A percentile compares a stretch with the other conserved stretches of the same genome.
phyloP scores from a whole-genome alignment of 2,797 vertebrate genomes.

The Atherinosoma microstoma region DNA sequence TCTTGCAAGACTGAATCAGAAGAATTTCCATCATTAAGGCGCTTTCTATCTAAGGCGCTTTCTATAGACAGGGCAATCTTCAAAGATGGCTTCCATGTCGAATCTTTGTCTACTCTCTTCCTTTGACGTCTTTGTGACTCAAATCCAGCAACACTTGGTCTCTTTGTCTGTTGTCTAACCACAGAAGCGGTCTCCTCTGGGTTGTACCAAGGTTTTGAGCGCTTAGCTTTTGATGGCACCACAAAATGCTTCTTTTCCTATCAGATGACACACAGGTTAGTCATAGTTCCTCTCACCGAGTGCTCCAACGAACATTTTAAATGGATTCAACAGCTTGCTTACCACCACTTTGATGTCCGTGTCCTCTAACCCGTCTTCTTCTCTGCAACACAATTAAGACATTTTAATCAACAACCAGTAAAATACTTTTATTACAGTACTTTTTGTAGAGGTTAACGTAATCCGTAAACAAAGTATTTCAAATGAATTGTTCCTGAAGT shows the following conservation, averaged over 20 bases:
- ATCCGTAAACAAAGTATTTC: too few species aligned
- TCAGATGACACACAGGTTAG: conserved; percentile 14
- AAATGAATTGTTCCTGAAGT: too few species aligned
- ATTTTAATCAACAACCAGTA: not conserved
- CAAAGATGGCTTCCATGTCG: accelerated
- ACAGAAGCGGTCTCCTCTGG: not conserved
- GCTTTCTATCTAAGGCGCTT: not conserved
- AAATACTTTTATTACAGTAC: not conserved
- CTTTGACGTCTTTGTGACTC: not conserved
- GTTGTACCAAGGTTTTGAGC: conserved; percentile 17
- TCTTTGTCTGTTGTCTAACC: not conserved
- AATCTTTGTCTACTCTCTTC: accelerated
- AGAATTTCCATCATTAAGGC: not conserved
- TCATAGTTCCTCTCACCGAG: not conserved
- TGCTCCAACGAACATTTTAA: not conserved
- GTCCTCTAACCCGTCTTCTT: conserved; percentile 36
- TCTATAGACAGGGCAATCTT: not conserved
- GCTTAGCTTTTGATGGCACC: conserved; percentile 31
- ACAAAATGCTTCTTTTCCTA: conserved; percentile 62
- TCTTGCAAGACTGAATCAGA: not conserved
- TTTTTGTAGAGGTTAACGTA: not conserved
- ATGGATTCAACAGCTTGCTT: conserved; percentile 29
- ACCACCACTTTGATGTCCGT: conserved; percentile 80
- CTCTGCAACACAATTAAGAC: conserved; percentile 49
- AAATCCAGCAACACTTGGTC: not conserved